Percentiles rank a stretch among this genome's conserved stretches.
Evolutionary conservation across 2,797 vertebrate species (phyloP).

Genomic region (Choloepus didactylus): DNA sequence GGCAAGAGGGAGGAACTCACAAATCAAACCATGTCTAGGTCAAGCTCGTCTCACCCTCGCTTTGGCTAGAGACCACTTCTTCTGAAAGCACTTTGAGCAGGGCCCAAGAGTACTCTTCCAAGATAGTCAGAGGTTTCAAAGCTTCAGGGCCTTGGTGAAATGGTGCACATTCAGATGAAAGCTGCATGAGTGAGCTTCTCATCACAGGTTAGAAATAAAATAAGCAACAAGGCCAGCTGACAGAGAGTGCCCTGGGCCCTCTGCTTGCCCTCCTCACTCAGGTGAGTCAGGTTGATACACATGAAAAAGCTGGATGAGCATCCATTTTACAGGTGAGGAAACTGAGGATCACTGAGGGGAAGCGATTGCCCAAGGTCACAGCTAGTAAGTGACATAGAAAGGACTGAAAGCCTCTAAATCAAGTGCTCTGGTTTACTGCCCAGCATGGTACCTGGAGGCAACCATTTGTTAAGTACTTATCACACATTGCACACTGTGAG

Average conservation of each 20-base stretch:
- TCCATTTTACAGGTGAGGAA: too few species aligned
- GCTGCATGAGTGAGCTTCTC: background rate
- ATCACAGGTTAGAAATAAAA: background rate
- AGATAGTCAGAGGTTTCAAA: background rate
- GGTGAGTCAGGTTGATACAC: too few species aligned
- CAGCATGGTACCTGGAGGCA: too few species aligned
- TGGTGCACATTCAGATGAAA: background rate
- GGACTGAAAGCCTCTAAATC: too few species aligned
- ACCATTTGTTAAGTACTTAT: too few species aligned
- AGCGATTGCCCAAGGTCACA: too few species aligned
- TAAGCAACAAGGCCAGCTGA: background rate
- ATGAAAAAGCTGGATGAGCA: too few species aligned
- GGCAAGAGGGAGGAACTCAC: slow-evolving; percentile 51
- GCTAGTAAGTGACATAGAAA: too few species aligned
- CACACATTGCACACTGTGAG: too few species aligned
- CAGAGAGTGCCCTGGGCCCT: background rate
- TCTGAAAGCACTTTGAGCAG: slow-evolving; percentile 49
- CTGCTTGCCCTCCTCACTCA: background rate
- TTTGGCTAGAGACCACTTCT: slow-evolving; percentile 23
- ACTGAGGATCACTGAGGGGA: too few species aligned
- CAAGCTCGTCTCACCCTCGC: slow-evolving; percentile 26
- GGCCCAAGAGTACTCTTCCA: background rate
- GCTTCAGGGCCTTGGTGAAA: background rate
- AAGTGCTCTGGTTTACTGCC: too few species aligned
- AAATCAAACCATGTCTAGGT: slow-evolving; percentile 66